phyloP scores from a whole-genome alignment of 2,888 invertebrate species.

The Lydus trimaculatus region DNA sequence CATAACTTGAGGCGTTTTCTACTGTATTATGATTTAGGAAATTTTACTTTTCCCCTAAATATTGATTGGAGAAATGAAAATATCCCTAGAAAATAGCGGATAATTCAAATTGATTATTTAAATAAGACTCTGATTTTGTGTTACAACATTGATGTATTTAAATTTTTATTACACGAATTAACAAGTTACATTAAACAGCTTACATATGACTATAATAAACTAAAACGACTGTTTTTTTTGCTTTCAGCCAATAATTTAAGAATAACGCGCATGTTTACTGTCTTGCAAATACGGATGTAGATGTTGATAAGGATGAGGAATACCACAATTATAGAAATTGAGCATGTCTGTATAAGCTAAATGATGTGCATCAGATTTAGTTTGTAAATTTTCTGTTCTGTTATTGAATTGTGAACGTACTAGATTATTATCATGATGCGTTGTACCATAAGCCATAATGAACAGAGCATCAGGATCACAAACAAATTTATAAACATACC shows the following conservation, averaged over 20 bases:
- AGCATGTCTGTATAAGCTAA: constrained; percentile 60
- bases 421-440: constrained; percentile 44
- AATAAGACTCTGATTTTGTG: neutral
- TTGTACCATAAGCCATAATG: constrained; percentile 75
- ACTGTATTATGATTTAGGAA: too few species aligned
- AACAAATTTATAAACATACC: constrained; percentile 96
- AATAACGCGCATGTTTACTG: constrained; percentile 44
- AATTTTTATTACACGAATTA: constrained; percentile 6
- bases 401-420: constrained; percentile 44
- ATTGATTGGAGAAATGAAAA: neutral
- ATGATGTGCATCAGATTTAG: constrained; percentile 56
- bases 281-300: constrained; percentile 57
- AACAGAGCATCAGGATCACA: constrained; percentile 93
- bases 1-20: too few species aligned
- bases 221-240: neutral
- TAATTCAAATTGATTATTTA: neutral
- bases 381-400: constrained; percentile 53
- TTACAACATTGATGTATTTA: constrained; percentile 6
- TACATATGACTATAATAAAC: neutral
- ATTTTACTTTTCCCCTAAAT: too few species aligned
- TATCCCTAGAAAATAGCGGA: neutral
- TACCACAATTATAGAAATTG: constrained; percentile 60
- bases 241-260: constrained; percentile 32
- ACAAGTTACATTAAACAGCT: neutral
- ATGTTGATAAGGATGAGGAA: constrained; percentile 58